Evolutionary conservation across 2,113 vertebrate genomes (phyloP).

Genomic region (Oryzias celebensis): DNA sequence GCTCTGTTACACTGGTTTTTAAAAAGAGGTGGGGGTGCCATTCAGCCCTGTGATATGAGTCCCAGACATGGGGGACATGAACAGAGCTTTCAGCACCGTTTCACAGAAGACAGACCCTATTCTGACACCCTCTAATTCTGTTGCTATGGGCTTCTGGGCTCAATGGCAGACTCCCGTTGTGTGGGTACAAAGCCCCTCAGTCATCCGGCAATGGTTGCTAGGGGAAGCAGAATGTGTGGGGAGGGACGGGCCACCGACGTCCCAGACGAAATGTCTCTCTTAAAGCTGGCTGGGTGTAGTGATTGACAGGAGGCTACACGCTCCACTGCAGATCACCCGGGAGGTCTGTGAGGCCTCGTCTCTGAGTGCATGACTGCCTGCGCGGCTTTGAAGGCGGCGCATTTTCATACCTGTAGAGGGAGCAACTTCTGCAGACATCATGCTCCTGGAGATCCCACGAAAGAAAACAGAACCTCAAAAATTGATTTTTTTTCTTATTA

Average conservation of each 20-base stretch:
- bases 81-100: slow-evolving; percentile 66
- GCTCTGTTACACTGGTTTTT: slow-evolving; percentile 74
- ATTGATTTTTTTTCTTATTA: no score
- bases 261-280: slow-evolving; percentile 78
- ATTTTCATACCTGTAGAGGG: slow-evolving; percentile 58
- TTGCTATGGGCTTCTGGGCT: slow-evolving; percentile 73
- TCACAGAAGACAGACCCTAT: slow-evolving; percentile 71
- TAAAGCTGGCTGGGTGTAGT: slow-evolving; percentile 63
- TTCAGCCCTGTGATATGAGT: slow-evolving; percentile 74
- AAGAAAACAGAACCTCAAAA: no score
- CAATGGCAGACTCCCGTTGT: slow-evolving; percentile 75
- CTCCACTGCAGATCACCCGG: slow-evolving; percentile 70
- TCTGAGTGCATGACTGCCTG: slow-evolving; percentile 45
- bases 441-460: no score
- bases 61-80: slow-evolving; percentile 72
- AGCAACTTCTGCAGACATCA: slow-evolving; percentile 18
- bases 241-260: slow-evolving; percentile 72
- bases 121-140: slow-evolving; percentile 72
- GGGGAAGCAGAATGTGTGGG: slow-evolving; percentile 74
- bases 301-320: slow-evolving; percentile 80
- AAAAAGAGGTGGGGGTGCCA: slow-evolving; percentile 70
- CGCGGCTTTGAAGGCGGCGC: slow-evolving; percentile 7
- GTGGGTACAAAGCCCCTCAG: slow-evolving; percentile 73
- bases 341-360: slow-evolving; percentile 64
- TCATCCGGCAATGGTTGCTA: slow-evolving; percentile 70